These are phyloP conservation scores for Drosophila serrata DNA, from an alignment of 1,140 invertebrate species.

Conservation along the genomic window DNA sequence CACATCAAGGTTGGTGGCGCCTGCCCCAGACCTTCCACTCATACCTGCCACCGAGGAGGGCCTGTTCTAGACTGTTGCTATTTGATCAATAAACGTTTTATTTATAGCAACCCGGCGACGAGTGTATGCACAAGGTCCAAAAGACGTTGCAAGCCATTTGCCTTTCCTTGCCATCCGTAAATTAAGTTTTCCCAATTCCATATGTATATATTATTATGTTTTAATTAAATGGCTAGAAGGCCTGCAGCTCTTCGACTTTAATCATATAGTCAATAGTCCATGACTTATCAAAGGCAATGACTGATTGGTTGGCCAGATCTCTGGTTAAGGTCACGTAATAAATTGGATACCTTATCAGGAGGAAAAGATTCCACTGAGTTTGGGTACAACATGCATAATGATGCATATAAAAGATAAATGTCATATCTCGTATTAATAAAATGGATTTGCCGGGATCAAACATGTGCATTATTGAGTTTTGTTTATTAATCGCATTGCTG, in stretches of 20 bases:
- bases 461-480: constrained; percentile 4
- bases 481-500: constrained; percentile 7
- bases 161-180: constrained; percentile 9
- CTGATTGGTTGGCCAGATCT: constrained; percentile 10
- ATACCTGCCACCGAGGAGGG: constrained; percentile 25
- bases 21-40: constrained; percentile 46
- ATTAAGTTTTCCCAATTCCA: constrained; percentile 8
- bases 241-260: background rate
- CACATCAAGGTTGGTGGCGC: constrained; percentile 36
- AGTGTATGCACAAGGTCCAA: constrained; percentile 28
- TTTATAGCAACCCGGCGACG: constrained; percentile 54
- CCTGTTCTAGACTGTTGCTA: constrained; percentile 54
- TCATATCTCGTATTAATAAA: constrained; percentile 3
- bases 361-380: background rate
- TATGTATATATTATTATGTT: constrained; percentile 1
- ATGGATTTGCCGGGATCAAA: background rate
- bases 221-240: constrained; percentile 31
- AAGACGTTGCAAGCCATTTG: constrained; percentile 34
- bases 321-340: constrained; percentile 29
- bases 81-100: constrained; percentile 72
- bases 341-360: constrained; percentile 17
- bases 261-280: background rate
- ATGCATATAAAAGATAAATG: background rate
- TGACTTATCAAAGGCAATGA: constrained; percentile 21
- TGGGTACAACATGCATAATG: constrained; percentile 14